Evolutionary conservation across 1,140 invertebrate genomes (phyloP).

Genomic region (Drosophila lacteicornis): DNA sequence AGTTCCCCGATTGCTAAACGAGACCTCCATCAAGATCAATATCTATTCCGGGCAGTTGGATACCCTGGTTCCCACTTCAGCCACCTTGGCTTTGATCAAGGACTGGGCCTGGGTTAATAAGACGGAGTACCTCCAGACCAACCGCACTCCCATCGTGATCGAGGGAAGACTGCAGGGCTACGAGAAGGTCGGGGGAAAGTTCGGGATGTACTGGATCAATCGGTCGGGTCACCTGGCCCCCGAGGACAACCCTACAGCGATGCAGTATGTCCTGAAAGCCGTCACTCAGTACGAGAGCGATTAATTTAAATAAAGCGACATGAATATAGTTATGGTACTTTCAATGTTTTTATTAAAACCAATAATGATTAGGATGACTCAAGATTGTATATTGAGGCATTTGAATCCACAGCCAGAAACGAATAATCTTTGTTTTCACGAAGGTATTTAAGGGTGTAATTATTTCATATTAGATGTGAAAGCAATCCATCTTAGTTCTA

Average conservation of each 20-base stretch:
- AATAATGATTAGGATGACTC: too few relatives aligned
- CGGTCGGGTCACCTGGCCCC: constrained; percentile 87
- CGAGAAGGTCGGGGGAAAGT: constrained; percentile 88
- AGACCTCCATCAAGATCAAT: constrained; percentile 86
- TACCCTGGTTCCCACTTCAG: constrained; percentile 89
- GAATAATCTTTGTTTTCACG: too few relatives aligned
- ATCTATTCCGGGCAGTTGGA: constrained; percentile 86
- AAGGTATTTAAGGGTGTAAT: too few relatives aligned
- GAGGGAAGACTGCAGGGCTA: constrained; percentile 88
- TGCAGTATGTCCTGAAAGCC: constrained; percentile 66
- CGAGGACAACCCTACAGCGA: constrained; percentile 73
- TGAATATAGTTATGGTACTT: too few relatives aligned
- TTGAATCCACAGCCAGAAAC: too few relatives aligned
- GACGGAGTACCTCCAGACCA: constrained; percentile 86
- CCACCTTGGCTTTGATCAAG: constrained; percentile 89
- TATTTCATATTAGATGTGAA: too few relatives aligned
- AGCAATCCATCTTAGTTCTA: too few relatives aligned
- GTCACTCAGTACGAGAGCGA: constrained; percentile 20
- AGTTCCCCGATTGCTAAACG: constrained; percentile 90
- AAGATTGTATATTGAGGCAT: too few relatives aligned
- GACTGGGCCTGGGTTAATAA: constrained; percentile 88
- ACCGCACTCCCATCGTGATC: constrained; percentile 86
- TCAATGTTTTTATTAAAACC: too few relatives aligned
- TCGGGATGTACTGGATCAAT: constrained; percentile 91
- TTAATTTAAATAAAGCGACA: too few relatives aligned